Percentiles rank a stretch among this genome's conserved stretches.
phyloP scores from a whole-genome alignment of 2,888 invertebrate species.

The Melanargia galathea region DNA sequence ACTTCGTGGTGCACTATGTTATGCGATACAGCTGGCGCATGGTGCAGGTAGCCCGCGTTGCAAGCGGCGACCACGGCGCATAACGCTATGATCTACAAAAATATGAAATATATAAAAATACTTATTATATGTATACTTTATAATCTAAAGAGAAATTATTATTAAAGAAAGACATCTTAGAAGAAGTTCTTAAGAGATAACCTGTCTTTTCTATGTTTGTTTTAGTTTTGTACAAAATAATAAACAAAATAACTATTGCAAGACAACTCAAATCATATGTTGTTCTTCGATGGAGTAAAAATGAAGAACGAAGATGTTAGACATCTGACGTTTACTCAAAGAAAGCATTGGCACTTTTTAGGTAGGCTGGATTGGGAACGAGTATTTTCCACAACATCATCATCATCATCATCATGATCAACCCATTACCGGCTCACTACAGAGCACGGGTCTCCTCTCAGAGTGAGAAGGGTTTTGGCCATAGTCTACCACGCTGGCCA shows the following conservation, averaged over 20 bases:
- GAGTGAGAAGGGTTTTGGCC: no score
- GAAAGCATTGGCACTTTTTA: not conserved
- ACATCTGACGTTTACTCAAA: not conserved
- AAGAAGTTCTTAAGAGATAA: no score
- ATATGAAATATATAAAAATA: slow-evolving; percentile 8
- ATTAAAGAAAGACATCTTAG: no score
- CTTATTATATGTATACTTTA: not conserved
- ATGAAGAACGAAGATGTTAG: not conserved
- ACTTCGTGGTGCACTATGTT: slow-evolving; percentile 71
- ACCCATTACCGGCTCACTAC: no score
- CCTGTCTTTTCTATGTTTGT: no score
- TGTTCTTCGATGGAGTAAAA: not conserved
- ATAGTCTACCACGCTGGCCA: no score
- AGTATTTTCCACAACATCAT: not conserved
- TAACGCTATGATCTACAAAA: slow-evolving; percentile 58
- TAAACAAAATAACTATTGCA: not conserved
- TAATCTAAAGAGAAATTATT: no score
- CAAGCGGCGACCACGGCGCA: slow-evolving; percentile 67
- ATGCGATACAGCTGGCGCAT: slow-evolving; percentile 75
- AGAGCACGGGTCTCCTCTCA: no score
- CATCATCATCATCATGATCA: no score
- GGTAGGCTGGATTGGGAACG: not conserved
- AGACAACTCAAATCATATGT: not conserved
- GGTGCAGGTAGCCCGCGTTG: slow-evolving; percentile 70
- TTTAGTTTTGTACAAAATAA: no score